Base-by-base conservation (phyloP, 2,113 vertebrate genomes). In the Syngnathus scovelli region DNA sequence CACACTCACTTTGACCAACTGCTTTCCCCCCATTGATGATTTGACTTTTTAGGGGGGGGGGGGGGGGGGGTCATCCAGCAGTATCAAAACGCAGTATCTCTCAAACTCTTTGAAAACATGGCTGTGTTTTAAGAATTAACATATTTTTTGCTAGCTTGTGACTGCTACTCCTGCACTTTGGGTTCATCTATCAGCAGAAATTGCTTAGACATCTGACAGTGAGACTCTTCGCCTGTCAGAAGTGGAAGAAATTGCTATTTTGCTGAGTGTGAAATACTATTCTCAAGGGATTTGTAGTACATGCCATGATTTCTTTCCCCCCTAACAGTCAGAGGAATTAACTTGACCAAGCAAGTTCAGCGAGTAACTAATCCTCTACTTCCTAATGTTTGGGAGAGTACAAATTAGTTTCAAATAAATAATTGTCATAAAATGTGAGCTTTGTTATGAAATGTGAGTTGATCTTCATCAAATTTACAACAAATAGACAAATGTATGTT, bases 241-340 rank as follows among this genome's bases (percentile, higher is more conserved):
- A 71, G 48, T 68, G 64, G 68, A 62, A 36, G 37, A 58, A 70
- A 72, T 41, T 6, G 51, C 43, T 68, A 72, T 72, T 75, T 72
- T 70, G 67, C 37, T 78, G 44, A 70, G 39, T 7, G 61, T 64
- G 59, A 71, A 70, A 69, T 38, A 75, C 59, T 62, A 41, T 51
- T 76, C 68, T 69, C 59, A 19, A 19, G 43, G 76, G 75, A 63
- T 77, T 74, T 76, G 64, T 64, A 46, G 66, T 69, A 67, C 81
- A 79, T 39, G 62, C 3, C 66, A 27, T 67, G 79, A 66, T 66
- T 64, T 66, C 73, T 59, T 74, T 21, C 6, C 70, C n/a, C 44
- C 59, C 68, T 54, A 60, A 62, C 68, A 61, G 70, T 76, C 43
- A 76, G 78, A 62, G n/a, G 21, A 66, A 75, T 61, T 61, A 78